phyloP scores from a whole-genome alignment of 2,888 invertebrate genomes.

The Pyrrhosoma nymphula region DNA sequence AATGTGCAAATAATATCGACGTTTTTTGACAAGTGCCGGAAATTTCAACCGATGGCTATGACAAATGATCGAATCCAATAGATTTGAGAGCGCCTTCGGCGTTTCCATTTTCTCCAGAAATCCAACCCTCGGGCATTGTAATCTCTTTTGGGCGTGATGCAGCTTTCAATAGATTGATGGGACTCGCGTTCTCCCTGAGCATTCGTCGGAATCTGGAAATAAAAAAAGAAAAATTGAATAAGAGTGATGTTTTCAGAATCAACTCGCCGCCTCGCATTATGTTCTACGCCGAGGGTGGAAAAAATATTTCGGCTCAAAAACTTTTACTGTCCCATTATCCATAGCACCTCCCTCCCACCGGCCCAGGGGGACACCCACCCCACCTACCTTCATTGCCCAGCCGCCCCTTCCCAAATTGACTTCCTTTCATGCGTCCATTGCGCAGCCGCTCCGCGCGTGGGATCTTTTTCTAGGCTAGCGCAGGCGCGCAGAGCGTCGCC shows the following conservation, averaged over 20 bases:
- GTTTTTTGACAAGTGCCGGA: neutral
- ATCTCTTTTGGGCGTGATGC: neutral
- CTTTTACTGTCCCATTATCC: neutral
- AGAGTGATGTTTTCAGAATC: neutral
- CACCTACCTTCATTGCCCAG: neutral
- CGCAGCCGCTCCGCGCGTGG: neutral
- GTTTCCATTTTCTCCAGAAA: slow-evolving; percentile 15
- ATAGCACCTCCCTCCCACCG: neutral
- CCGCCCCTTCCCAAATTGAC: neutral
- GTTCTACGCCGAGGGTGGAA: neutral
- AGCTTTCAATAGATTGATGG: neutral
- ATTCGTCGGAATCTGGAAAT: neutral
- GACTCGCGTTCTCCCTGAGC: neutral
- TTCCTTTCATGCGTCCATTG: neutral
- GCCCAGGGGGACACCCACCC: neutral
- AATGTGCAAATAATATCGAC: neutral
- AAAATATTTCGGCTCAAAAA: neutral
- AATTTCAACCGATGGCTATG: neutral
- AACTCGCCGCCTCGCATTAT: neutral
- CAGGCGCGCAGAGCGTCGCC: neutral
- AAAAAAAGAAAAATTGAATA: neutral
- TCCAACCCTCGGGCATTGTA: slow-evolving; percentile 10
- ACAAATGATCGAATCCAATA: neutral
- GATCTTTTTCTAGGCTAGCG: neutral
- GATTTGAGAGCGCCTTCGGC: neutral